These are phyloP conservation scores for Eptesicus fuscus DNA, from an alignment of 2,113 vertebrate species.

Conservation along the genomic window DNA sequence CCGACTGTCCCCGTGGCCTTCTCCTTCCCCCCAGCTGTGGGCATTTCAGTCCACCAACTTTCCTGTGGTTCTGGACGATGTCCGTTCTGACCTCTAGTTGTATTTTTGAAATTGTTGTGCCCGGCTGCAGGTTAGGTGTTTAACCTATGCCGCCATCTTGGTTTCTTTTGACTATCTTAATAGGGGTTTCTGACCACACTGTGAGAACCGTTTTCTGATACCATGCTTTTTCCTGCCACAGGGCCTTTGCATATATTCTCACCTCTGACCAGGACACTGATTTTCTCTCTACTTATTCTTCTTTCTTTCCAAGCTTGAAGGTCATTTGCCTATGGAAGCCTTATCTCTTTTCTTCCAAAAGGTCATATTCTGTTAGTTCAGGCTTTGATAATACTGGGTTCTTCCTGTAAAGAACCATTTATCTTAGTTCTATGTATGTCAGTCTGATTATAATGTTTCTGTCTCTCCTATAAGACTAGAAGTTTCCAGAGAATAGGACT, in stretches of 20 bases:
- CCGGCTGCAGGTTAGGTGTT: too few species aligned
- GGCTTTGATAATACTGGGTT: not conserved
- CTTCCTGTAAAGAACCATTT: not conserved
- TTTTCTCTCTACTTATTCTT: not conserved
- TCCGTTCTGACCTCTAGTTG: too few species aligned
- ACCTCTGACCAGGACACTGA: not conserved
- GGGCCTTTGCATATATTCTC: not conserved
- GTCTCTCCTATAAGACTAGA: not conserved
- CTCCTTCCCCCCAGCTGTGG: too few species aligned
- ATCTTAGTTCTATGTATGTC: not conserved
- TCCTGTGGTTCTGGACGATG: too few species aligned
- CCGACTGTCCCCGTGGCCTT: too few species aligned
- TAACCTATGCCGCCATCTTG: too few species aligned
- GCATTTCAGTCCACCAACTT: too few species aligned
- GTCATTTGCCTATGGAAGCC: not conserved
- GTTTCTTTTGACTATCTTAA: not conserved
- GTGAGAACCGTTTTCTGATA: not conserved
- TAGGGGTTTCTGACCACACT: not conserved
- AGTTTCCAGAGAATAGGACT: not conserved
- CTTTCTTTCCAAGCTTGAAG: not conserved
- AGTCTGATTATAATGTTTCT: not conserved
- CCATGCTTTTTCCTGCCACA: not conserved
- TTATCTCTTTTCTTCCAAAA: not conserved
- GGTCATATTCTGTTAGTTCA: not conserved
- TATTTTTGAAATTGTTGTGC: too few species aligned